Percentiles rank a stretch among this genome's conserved stretches.
Conservation (phyloP, 1,140 invertebrate species). For the Neodiprion lecontei region DNA sequence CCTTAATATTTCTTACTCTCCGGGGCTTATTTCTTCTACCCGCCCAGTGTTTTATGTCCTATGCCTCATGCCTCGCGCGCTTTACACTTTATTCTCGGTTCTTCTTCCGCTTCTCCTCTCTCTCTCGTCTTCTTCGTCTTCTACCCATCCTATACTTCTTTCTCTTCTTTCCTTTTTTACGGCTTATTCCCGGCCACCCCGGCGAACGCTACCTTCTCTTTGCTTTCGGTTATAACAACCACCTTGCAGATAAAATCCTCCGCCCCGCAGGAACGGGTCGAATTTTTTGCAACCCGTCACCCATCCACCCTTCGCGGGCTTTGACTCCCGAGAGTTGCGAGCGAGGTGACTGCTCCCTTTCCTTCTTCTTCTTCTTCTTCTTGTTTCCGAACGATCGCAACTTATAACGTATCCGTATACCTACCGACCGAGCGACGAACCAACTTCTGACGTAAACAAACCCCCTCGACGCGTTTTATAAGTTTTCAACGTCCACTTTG, state of each 20-base stretch:
- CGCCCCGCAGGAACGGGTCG: not conserved
- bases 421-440: not conserved
- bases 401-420: too few relatives aligned
- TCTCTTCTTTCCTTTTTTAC: not conserved
- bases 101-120: not conserved
- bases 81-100: not conserved
- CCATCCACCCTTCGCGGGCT: not conserved
- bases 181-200: not conserved
- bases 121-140: not conserved
- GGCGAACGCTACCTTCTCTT: not conserved
- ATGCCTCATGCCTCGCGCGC: not conserved
- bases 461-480: not conserved
- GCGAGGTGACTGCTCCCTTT: not conserved
- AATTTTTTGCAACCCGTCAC: not conserved
- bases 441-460: constrained; percentile 5
- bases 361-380: not conserved
- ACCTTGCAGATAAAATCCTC: too few relatives aligned
- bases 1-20: constrained; percentile 5
- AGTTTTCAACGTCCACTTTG: constrained; percentile 2
- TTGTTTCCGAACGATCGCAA: not conserved
- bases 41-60: not conserved
- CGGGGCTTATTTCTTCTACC: constrained; percentile 1
- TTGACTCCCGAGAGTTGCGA: not conserved
- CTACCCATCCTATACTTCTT: not conserved
- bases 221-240: too few relatives aligned